Conservation (phyloP, 1,140 invertebrate genomes). For the Drosophila erecta region DNA sequence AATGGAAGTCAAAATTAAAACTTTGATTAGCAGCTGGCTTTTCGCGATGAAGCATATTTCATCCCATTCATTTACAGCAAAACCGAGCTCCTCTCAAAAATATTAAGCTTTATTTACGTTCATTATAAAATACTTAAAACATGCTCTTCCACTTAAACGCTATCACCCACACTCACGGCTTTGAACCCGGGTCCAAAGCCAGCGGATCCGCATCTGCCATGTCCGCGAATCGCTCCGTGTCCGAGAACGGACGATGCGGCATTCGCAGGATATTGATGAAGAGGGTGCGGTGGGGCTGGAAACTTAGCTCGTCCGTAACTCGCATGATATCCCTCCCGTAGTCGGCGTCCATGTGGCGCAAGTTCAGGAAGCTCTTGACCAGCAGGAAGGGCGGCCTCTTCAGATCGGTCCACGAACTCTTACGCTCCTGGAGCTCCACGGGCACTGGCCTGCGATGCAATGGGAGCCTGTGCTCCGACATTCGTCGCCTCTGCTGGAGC, state of each 20-base stretch:
- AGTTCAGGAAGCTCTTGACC: slow-evolving; percentile 27
- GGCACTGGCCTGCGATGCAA: background rate
- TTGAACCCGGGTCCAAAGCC: background rate
- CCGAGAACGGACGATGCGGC: background rate
- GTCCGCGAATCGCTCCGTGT: background rate
- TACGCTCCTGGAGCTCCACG: background rate
- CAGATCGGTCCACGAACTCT: background rate
- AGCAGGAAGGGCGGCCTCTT: slow-evolving; percentile 30
- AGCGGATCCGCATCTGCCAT: background rate
- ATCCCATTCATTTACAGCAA: background rate
- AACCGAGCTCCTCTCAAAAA: background rate
- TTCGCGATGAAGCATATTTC: background rate
- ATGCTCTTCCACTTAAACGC: background rate
- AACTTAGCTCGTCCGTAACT: slow-evolving; percentile 16
- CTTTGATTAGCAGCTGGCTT: no score
- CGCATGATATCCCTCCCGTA: slow-evolving; percentile 2
- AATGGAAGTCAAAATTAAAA: no score
- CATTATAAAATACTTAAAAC: background rate
- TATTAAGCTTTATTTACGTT: background rate
- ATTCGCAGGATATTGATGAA: background rate
- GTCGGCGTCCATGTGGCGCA: slow-evolving; percentile 2
- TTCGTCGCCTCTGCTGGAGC: background rate
- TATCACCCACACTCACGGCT: slow-evolving; percentile 3
- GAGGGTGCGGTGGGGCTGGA: slow-evolving; percentile 22
- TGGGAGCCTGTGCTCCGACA: background rate